Evolutionary conservation across 2,888 invertebrate species (phyloP), one percentile per base, ranked within the genome.

Genomic region (Cephus rjabovi): DNA sequence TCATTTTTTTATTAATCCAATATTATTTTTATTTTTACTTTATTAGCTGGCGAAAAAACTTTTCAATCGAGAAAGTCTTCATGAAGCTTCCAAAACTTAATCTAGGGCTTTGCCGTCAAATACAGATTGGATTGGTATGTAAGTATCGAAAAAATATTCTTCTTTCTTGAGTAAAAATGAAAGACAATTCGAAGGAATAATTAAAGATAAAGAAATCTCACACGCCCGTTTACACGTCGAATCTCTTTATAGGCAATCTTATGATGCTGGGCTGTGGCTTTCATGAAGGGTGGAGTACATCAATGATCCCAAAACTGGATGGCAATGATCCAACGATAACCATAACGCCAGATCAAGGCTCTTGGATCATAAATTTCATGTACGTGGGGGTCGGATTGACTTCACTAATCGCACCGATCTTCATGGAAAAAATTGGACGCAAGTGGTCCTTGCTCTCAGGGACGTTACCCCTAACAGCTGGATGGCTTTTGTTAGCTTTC

Each of bases 231-330:
- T 15, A 6, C 15, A 15, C 40, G 1, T 6, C 4, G 40, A 40
- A 56, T 56, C 56, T 56, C 30, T 33, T 74, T n/a, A 69, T 56
- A 91, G 91, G 91, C 83, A 91, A 90, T 82, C 85, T 91, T 40
- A 84, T 91, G 68, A 86, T 91, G 79, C 82, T 91, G 83, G 91
- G 91, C 79, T 89, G 90, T 75, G 91, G 91, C 69, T 86, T 91
- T 75, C 88, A 91, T 78, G 91, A 91, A 78, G 91, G 91, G 81
- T 91, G 91, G 91, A 88, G 89, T 75, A 90, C 91, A 0, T 89
- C 91, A 30, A 89, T 88, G 77, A 82, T 91, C 35, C 89, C 89
- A 15, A 90, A 90, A 81, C 88, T 91, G 79, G 86, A 87, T 4
- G 79, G 79, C 3, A 85, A 85, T 4, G 90, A 91, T 73, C 86